Percentiles rank a stretch among this genome's conserved stretches.
Evolutionary conservation across 2,113 vertebrate species (phyloP).

Genomic region (Hemibagrus wyckioides): DNA sequence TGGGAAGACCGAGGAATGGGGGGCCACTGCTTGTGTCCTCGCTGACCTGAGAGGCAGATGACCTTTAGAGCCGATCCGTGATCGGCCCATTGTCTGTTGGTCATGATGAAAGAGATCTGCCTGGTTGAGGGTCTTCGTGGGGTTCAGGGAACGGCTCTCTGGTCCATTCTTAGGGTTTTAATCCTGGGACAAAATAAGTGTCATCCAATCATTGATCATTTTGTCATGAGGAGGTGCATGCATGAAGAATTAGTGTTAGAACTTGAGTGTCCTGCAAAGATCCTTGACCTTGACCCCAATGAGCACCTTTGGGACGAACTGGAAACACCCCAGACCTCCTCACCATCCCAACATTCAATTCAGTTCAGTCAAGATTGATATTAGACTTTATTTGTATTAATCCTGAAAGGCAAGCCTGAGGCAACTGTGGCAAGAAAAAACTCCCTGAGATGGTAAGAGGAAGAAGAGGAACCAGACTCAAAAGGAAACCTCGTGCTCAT

Average conservation of each 20-base stretch:
- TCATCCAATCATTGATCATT: neutral
- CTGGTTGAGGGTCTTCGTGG: neutral
- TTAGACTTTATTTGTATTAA: too few relatives aligned
- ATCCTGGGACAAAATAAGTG: neutral
- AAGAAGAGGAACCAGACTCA: too few relatives aligned
- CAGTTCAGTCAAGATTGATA: too few relatives aligned
- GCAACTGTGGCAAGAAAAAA: too few relatives aligned
- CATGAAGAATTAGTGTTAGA: neutral
- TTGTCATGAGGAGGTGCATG: neutral
- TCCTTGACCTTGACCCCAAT: neutral
- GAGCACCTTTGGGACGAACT: neutral
- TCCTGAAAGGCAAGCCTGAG: too few relatives aligned
- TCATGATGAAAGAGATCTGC: neutral
- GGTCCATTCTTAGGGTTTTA: neutral
- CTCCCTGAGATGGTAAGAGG: too few relatives aligned
- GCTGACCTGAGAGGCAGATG: constrained; percentile 12
- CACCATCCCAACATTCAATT: too few relatives aligned
- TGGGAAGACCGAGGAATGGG: constrained; percentile 28
- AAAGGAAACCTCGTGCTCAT: too few relatives aligned
- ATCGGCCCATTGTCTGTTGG: neutral
- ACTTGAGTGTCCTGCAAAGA: neutral
- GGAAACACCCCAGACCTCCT: neutral
- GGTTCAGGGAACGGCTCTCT: neutral
- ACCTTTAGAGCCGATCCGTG: constrained; percentile 42
- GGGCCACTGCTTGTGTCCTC: neutral